phyloP scores from a whole-genome alignment of 2,113 vertebrate genomes.

The Notarius lentiginosus region DNA sequence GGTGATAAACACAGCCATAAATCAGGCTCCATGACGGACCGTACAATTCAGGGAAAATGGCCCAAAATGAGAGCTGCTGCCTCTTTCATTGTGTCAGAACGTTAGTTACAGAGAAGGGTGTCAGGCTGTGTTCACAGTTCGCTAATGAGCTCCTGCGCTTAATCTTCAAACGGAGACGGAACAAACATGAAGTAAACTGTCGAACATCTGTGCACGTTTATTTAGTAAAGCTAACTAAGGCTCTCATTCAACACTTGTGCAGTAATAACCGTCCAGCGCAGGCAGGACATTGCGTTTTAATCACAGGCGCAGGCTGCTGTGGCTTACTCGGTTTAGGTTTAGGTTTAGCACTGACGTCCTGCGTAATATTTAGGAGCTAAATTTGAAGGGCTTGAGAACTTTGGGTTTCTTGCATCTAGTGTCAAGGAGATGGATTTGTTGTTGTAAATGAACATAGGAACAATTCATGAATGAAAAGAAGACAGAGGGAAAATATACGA shows the following conservation, averaged over 20 bases:
- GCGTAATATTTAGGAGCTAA: conserved; percentile 25
- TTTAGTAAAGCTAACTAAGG: conserved; percentile 60
- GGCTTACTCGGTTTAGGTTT: conserved; percentile 57
- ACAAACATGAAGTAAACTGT: conserved; percentile 51
- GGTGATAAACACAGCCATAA: conserved; percentile 74
- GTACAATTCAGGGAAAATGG: conserved; percentile 68
- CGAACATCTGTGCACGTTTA: conserved; percentile 58
- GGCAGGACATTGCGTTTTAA: conserved; percentile 52
- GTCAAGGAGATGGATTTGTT: neutral
- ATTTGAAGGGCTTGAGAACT: conserved; percentile 19
- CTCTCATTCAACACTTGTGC: conserved; percentile 53
- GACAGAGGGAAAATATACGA: neutral
- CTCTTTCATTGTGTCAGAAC: conserved; percentile 68
- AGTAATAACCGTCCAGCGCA: conserved; percentile 44
- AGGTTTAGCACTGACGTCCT: conserved; percentile 35
- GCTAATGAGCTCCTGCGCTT: conserved; percentile 56
- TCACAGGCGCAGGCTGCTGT: conserved; percentile 43
- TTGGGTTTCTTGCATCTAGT: neutral
- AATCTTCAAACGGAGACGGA: conserved; percentile 51
- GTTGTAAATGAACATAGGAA: neutral
- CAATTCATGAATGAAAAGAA: neutral
- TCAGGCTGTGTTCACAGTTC: conserved; percentile 40
- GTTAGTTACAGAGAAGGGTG: conserved; percentile 54
- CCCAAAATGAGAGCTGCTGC: conserved; percentile 67
- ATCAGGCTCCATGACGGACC: conserved; percentile 70